phyloP scores from a whole-genome alignment of 2,797 vertebrate species.

The Micropoecilia bifurca region DNA sequence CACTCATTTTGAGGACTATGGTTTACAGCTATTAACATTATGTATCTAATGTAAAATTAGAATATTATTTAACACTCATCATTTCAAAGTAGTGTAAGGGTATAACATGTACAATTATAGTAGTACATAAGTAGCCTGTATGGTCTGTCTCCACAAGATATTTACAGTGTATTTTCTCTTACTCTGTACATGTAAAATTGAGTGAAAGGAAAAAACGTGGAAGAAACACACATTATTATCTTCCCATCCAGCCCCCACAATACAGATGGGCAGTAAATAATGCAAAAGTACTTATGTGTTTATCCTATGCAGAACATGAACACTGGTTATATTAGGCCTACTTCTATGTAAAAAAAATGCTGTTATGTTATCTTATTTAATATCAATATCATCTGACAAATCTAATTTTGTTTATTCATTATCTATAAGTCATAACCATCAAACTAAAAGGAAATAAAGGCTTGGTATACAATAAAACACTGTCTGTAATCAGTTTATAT shows the following conservation, averaged over 20 bases:
- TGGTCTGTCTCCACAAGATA: not conserved
- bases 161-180: not conserved
- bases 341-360: not conserved
- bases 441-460: not conserved
- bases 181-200: not conserved
- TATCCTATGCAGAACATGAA: not conserved
- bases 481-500: not conserved
- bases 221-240: not conserved
- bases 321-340: not conserved
- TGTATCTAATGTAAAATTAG: not conserved
- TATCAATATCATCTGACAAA: not conserved
- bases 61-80: not conserved
- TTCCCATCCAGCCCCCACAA: no score
- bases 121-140: not conserved
- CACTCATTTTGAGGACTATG: not conserved
- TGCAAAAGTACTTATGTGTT: not conserved
- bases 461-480: not conserved
- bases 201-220: not conserved
- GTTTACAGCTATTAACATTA: not conserved
- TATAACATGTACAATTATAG: not conserved
- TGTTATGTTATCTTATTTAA: not conserved
- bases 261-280: not conserved
- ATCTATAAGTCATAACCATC: not conserved
- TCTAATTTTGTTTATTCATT: not conserved
- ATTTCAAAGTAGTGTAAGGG: not conserved